These are phyloP conservation scores for Altica lythri DNA, from an alignment of 2,888 invertebrate species.

Conservation along the genomic window DNA sequence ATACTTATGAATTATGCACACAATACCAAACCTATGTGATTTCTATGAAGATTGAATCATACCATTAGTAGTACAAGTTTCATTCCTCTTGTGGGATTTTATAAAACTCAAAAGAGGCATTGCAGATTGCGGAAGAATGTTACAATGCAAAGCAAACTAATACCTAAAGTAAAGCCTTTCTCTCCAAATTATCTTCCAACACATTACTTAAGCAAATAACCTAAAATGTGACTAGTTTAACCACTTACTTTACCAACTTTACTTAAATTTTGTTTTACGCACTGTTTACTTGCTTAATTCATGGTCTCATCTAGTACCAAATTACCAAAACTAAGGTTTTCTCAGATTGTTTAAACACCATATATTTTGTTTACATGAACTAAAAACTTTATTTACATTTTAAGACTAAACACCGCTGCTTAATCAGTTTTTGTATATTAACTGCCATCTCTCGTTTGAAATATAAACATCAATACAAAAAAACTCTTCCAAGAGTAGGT, in stretches of 20 bases:
- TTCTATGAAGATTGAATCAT: constrained; percentile 29
- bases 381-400: constrained; percentile 25
- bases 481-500: too few species aligned
- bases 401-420: too few species aligned
- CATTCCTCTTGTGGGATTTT: constrained; percentile 40
- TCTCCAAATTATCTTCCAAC: constrained; percentile 18
- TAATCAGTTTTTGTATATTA: neutral
- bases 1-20: neutral
- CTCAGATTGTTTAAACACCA: constrained; percentile 18
- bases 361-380: constrained; percentile 23
- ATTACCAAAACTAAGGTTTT: constrained; percentile 27
- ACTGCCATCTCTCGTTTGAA: neutral
- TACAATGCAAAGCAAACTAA: constrained; percentile 30
- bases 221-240: constrained; percentile 25
- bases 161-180: constrained; percentile 27
- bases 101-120: constrained; percentile 26
- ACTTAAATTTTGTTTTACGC: constrained; percentile 11
- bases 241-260: constrained; percentile 27
- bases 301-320: constrained; percentile 19
- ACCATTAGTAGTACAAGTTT: constrained; percentile 44
- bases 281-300: constrained; percentile 30
- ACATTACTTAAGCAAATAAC: constrained; percentile 29
- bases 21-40: constrained; percentile 12
- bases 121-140: constrained; percentile 25
- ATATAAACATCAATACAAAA: too few species aligned